These are phyloP conservation scores for Centrocercus urophasianus DNA, from an alignment of 2,113 vertebrate genomes.

Conservation along the genomic window DNA sequence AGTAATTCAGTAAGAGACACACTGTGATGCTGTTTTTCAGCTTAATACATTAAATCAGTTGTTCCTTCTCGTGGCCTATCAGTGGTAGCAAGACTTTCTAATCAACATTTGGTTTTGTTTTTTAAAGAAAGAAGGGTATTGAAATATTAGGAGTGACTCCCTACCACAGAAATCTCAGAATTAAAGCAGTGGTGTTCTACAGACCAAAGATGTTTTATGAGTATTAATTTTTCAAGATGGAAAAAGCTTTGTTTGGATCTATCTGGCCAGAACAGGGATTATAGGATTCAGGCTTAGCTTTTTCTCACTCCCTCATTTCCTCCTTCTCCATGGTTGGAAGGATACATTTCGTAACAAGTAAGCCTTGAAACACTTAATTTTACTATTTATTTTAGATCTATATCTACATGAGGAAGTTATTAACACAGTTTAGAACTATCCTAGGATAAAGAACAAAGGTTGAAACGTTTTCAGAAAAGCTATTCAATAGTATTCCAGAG, in stretches of 20 bases:
- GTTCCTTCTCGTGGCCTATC: neutral
- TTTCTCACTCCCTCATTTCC: neutral
- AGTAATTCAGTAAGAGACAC: neutral
- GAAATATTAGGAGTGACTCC: neutral
- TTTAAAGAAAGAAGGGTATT: neutral
- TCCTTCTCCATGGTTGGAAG: neutral
- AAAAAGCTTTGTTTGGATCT: neutral
- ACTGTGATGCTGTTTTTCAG: neutral
- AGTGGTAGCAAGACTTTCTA: neutral
- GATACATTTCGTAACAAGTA: neutral
- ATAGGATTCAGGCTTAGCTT: neutral
- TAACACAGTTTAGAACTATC: neutral
- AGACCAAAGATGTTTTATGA: neutral
- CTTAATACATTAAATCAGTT: neutral
- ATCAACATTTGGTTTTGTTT: neutral
- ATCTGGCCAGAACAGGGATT: neutral
- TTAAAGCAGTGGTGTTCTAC: neutral
- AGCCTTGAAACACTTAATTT: constrained; percentile 29
- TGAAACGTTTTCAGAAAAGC: neutral
- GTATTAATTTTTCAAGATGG: neutral
- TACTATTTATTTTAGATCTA: constrained; percentile 32
- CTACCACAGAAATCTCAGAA: neutral
- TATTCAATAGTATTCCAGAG: neutral
- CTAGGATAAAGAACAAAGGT: constrained; percentile 3
- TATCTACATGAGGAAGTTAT: constrained; percentile 45